Conservation (phyloP, 2,797 vertebrate species). For the Pipistrellus pipistrellus region DNA sequence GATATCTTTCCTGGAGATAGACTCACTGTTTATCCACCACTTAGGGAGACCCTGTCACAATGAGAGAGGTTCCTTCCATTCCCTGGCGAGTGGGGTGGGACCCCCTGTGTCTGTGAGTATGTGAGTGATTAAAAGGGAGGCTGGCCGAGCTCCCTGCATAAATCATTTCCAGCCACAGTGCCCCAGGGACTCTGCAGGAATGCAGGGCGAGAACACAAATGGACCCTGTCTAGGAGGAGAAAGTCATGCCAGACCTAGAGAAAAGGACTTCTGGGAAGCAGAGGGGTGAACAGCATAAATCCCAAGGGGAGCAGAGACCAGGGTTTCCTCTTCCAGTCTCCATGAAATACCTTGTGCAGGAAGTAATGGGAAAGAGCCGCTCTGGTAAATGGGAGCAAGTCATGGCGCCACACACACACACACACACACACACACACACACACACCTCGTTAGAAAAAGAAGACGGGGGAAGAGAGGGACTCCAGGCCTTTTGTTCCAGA, state of each 20-base stretch:
- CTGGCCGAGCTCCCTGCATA: slow-evolving; percentile 62
- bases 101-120: slow-evolving; percentile 49
- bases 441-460: neutral
- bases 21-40: neutral
- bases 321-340: neutral
- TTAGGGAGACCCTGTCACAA: slow-evolving; percentile 38
- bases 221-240: neutral
- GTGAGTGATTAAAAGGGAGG: slow-evolving; percentile 72
- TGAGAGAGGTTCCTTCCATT: neutral
- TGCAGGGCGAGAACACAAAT: neutral
- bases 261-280: neutral
- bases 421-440: too few species aligned
- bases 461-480: neutral
- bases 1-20: slow-evolving; percentile 25
- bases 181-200: slow-evolving; percentile 41
- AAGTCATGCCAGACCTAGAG: neutral
- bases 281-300: neutral
- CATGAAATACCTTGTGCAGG: neutral
- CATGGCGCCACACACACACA: too few species aligned
- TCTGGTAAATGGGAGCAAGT: neutral
- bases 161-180: slow-evolving; percentile 71
- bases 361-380: neutral
- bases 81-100: slow-evolving; percentile 5
- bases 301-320: neutral
- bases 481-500: neutral